Evolutionary conservation across 2,888 invertebrate species (phyloP).

Genomic region (Gasteruption jaculator): DNA sequence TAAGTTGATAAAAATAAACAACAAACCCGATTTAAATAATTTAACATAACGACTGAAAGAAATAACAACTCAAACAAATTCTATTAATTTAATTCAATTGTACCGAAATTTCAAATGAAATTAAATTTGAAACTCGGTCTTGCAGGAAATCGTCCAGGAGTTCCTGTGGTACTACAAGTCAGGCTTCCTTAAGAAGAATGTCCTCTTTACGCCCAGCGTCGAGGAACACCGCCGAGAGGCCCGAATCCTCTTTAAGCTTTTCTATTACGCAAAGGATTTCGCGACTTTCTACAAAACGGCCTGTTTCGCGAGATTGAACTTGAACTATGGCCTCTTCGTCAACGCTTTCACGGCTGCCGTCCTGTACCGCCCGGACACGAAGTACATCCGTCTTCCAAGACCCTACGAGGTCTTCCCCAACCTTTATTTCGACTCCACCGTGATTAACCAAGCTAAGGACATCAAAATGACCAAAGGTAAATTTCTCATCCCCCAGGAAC

Average conservation of each 20-base stretch:
- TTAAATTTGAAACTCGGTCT: no score
- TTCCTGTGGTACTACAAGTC: constrained; percentile 39
- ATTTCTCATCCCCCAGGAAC: constrained; percentile 20
- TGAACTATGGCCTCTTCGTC: constrained; percentile 67
- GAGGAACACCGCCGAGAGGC: constrained; percentile 62
- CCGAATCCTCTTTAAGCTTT: constrained; percentile 61
- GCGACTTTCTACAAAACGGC: constrained; percentile 69
- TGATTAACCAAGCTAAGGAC: constrained; percentile 63
- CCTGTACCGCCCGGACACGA: constrained; percentile 61
- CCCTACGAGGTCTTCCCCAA: constrained; percentile 71
- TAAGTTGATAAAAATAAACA: no score
- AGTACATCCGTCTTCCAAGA: constrained; percentile 65
- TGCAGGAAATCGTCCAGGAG: constrained; percentile 37
- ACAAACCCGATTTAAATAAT: no score
- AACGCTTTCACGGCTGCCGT: constrained; percentile 65
- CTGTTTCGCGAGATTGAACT: constrained; percentile 62
- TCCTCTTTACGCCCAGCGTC: constrained; percentile 65
- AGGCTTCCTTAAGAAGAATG: constrained; percentile 57
- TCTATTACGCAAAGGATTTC: constrained; percentile 69
- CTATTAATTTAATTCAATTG: no score
- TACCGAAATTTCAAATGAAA: no score
- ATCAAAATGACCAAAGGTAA: constrained; percentile 53
- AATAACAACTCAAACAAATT: no score
- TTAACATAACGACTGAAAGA: no score
- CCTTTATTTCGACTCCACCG: constrained; percentile 62